Base-by-base conservation (phyloP, 1,140 invertebrate genomes). In the Formica exsecta region DNA sequence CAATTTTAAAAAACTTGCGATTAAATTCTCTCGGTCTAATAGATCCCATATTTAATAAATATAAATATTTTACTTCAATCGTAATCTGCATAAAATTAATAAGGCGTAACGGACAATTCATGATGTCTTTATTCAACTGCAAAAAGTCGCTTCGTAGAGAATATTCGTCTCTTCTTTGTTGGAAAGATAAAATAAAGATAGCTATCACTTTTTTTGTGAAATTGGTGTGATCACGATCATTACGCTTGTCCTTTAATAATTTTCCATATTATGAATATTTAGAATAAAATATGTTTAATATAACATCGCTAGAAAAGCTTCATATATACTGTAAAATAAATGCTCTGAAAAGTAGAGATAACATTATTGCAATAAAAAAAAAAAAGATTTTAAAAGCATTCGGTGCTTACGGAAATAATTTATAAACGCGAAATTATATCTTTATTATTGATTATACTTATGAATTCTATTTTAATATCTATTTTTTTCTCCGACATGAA, bases 161-260 rank as follows among this genome's bases (percentile, higher is more conserved):
- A 61, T 71, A 73, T 41, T 71, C 25, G 32, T 57, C 9, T 41
- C 36, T 29, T 41, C 4, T 44, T 38, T 25, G 1, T 48, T 32
- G 54, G 16, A 68, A 73, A 19, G 3, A 7, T 44, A 25, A 74
- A 74, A 74, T 48, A 74, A 70, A 57, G 61, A 74, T 83, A 73
- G 29, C 62, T 83, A 25, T 83, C 38, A 83, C 48, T 74, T 83
- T 51, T 81, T 29, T 81, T 29, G 22, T 29, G 19, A 25, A 61
- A 73, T 73, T 38, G 38, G 29, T 59, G 25, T n/a, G 48, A 81
- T 71, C 36, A 29, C 73, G 44, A 61, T 73, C 25, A 71, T 83
- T 57, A 81, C 32, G 54, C 79, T 83, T 81, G 66, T 81, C 57
- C 36, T 81, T 61, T 74, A 54, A 73, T 7, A 81, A 51, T 59